These are phyloP conservation scores for Malaclemys terrapin DNA, from an alignment of 2,113 vertebrate species.

Conservation along the genomic window DNA sequence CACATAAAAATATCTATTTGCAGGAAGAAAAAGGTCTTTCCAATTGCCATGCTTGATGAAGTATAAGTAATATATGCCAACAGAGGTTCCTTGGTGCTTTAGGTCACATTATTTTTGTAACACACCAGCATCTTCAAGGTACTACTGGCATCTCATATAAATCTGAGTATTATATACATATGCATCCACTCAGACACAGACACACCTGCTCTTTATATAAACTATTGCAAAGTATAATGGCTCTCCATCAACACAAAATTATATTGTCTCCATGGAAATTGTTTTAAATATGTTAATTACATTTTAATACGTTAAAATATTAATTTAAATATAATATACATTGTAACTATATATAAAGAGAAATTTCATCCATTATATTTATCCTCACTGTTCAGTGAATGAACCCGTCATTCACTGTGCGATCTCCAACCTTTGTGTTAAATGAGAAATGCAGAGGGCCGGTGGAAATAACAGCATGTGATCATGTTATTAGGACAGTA, in stretches of 20 bases:
- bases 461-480: not conserved
- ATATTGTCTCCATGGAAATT: not conserved
- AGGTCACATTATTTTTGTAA: not conserved
- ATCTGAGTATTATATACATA: not conserved
- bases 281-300: not conserved
- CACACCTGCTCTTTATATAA: not conserved
- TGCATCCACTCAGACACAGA: not conserved
- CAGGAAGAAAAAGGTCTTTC: not conserved
- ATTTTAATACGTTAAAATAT: not conserved
- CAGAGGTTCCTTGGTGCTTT: not conserved
- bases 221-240: not conserved
- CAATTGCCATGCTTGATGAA: not conserved
- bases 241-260: not conserved
- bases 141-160: not conserved
- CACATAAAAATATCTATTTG: not conserved
- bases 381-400: not conserved
- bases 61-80: not conserved
- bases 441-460: not conserved
- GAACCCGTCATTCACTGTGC: not conserved
- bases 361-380: not conserved
- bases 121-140: not conserved
- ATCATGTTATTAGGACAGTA: not conserved
- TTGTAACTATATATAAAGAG: not conserved
- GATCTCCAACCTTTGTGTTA: not conserved
- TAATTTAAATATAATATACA: not conserved